A percentile compares a stretch with the other conserved stretches of the same genome.
phyloP scores from a whole-genome alignment of 1,140 invertebrate species.

The Drosophila ogumai region DNA sequence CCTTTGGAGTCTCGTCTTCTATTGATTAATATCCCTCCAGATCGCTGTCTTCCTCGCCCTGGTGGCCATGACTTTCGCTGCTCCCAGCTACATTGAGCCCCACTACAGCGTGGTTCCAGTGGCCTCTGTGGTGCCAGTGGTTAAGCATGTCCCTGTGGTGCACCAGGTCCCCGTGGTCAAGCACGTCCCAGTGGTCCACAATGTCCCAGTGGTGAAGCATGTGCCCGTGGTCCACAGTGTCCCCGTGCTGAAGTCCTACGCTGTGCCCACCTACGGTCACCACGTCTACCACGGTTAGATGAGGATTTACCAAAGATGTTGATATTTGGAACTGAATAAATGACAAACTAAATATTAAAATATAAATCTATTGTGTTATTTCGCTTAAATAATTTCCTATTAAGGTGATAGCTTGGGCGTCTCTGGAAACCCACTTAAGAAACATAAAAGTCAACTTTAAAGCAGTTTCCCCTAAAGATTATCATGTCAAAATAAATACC shows the following conservation, averaged over 20 bases:
- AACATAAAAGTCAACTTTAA: background rate
- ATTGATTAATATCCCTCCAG: background rate
- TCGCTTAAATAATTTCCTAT: background rate
- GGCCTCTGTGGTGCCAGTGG: constrained; percentile 33
- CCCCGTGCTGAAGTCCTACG: constrained; percentile 43
- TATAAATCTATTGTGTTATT: constrained; percentile 14
- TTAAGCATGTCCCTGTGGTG: constrained; percentile 35
- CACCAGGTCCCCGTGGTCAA: constrained; percentile 26
- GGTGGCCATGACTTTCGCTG: constrained; percentile 28
- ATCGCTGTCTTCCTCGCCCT: constrained; percentile 41
- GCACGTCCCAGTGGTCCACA: constrained; percentile 32
- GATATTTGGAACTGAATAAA: constrained; percentile 17
- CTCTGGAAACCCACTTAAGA: background rate
- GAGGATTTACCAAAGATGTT: background rate
- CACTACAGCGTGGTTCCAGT: constrained; percentile 35
- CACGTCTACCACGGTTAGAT: constrained; percentile 35
- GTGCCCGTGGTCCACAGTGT: constrained; percentile 41
- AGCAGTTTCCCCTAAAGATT: too few species aligned
- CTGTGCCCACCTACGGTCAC: constrained; percentile 31
- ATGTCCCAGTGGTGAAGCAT: constrained; percentile 21
- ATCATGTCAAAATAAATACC: background rate
- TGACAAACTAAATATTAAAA: background rate
- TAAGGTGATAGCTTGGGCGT: background rate
- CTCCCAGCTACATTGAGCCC: constrained; percentile 45
- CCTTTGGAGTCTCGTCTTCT: too few species aligned